Evolutionary conservation across 1,140 invertebrate genomes (phyloP), one percentile per base, ranked within the genome.

Genomic region (Pseudomyrmex flavicornis): DNA sequence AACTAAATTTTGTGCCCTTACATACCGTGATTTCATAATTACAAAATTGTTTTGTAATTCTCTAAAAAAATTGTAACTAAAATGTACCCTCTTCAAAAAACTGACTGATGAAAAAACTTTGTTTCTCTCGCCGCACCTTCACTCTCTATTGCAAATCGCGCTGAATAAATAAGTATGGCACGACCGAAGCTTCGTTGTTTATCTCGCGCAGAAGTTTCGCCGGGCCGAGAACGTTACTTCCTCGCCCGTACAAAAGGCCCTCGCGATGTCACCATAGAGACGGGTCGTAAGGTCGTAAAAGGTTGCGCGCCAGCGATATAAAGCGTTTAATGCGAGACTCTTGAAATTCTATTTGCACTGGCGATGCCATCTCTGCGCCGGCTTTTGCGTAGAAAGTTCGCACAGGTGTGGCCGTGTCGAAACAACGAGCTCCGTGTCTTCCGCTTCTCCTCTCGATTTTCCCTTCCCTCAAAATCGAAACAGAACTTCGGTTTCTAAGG

Each of bases 321-420:
- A 88, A 89, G 84, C 79, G 87, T 89, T 89, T 89, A 89, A 89
- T 80, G 87, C 74, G 87, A 84, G 74, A 88, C 87, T 89, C 87
- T 89, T 89, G 87, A 89, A 89, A 88, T 89, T 89, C 87, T 89
- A 88, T 89, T 89, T 89, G 87, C 87, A 88, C 84, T 83, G 77
- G 61, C 69, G 69, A 69, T 66, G 75, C 73, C 72, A 85, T 75
- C 70, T 72, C 70, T 56, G 70, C 66, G 72, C 69, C 44, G 79
- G 35, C 76, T 75, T 83, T 88, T 85, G 70, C 83, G 82, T 74
- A 65, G 26, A 50, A 80, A 75, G 50, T 59, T 63, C 46, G 59
- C 52, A 76, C 83, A 88, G 84, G 84, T 88, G 87, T 84, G 87
- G 87, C 86, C 74, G 56, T 72, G 59, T 17, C 77, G 77, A 76